phyloP scores from a whole-genome alignment of 2,113 vertebrate genomes.

The Cebidichthys violaceus region DNA sequence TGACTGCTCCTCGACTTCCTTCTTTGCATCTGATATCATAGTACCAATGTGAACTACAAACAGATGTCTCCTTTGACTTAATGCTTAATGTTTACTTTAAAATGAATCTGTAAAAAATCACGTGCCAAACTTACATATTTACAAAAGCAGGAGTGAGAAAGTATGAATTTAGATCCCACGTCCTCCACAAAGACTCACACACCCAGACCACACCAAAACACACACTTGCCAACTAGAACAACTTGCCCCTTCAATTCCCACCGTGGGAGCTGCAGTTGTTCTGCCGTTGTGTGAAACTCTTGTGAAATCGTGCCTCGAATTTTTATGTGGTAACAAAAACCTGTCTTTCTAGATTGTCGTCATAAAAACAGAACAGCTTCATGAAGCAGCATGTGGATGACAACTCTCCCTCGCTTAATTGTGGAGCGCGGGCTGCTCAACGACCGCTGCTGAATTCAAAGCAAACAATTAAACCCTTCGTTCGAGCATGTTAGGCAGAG shows the following conservation, averaged over 20 bases:
- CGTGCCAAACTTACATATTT: background rate
- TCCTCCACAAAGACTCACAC: slow-evolving; percentile 13
- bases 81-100: background rate
- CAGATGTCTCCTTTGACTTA: background rate
- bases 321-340: slow-evolving; percentile 7
- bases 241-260: background rate
- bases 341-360: slow-evolving; percentile 49
- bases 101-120: background rate
- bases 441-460: slow-evolving; percentile 19
- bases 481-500: slow-evolving; percentile 19
- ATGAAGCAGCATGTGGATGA: slow-evolving; percentile 6
- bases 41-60: background rate
- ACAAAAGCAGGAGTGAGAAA: slow-evolving; percentile 3
- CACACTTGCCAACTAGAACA: slow-evolving; percentile 44
- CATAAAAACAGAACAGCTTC: background rate
- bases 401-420: background rate
- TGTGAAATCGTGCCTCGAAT: slow-evolving; percentile 25
- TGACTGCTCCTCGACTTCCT: background rate
- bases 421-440: background rate
- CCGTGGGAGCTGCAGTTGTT: background rate
- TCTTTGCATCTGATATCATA: slow-evolving; percentile 5
- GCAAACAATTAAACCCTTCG: slow-evolving; percentile 35
- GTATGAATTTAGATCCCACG: background rate
- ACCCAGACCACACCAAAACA: slow-evolving; percentile 45
- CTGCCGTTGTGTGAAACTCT: slow-evolving; percentile 4